Percentiles rank a stretch among this genome's conserved stretches.
Evolutionary conservation across 2,888 invertebrate species (phyloP).

Genomic region (Mimas tiliae): DNA sequence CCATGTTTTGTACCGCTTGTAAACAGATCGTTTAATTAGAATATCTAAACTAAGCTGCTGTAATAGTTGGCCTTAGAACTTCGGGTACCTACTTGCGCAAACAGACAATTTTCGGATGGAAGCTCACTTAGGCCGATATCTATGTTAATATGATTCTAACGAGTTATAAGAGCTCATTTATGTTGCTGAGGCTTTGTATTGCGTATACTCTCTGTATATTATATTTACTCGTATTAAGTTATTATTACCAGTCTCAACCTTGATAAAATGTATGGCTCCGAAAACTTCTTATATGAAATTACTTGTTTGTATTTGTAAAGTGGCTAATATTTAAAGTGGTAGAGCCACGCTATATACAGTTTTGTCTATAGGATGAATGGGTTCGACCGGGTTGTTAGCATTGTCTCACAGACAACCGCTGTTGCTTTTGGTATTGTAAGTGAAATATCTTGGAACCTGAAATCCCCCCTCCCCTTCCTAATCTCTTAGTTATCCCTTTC

Average conservation of each 20-base stretch:
- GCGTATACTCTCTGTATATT: background rate
- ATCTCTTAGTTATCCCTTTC: too few species aligned
- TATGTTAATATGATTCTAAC: constrained; percentile 19
- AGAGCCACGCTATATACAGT: too few species aligned
- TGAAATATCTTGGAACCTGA: too few species aligned
- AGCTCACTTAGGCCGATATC: background rate
- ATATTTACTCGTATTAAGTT: background rate
- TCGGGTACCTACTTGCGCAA: background rate
- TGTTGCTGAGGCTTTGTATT: background rate
- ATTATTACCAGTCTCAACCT: background rate
- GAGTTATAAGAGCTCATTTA: background rate
- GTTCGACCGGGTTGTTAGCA: too few species aligned
- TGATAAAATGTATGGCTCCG: background rate
- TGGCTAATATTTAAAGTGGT: too few species aligned
- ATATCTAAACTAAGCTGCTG: constrained; percentile 25
- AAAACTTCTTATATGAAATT: background rate
- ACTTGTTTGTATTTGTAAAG: too few species aligned
- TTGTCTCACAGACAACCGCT: too few species aligned
- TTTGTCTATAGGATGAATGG: too few species aligned
- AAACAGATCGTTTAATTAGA: constrained; percentile 26
- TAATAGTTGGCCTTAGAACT: constrained; percentile 19
- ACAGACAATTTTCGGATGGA: constrained; percentile 11
- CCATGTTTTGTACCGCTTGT: constrained; percentile 15
- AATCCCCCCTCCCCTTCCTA: too few species aligned
- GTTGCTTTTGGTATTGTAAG: too few species aligned